These are phyloP conservation scores for Setophaga coronata DNA, from an alignment of 2,113 vertebrate genomes.

Conservation along the genomic window DNA sequence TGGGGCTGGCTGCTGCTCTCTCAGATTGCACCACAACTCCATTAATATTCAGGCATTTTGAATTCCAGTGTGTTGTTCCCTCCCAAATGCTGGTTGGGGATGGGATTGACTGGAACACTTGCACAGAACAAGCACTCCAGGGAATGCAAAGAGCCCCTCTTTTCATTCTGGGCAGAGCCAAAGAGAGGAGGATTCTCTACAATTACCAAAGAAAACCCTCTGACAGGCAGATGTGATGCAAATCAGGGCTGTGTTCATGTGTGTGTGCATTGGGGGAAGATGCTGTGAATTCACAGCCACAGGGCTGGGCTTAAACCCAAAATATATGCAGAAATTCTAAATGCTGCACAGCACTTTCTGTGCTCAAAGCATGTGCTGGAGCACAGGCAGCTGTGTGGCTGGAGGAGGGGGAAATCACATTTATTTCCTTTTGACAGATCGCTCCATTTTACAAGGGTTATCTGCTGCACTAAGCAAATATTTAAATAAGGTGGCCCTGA, in stretches of 20 bases:
- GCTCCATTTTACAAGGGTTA: neutral
- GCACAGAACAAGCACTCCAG: neutral
- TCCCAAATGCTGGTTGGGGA: neutral
- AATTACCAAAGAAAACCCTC: neutral
- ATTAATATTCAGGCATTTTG: neutral
- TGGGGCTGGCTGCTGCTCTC: neutral
- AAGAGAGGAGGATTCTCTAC: neutral
- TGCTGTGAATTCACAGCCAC: neutral
- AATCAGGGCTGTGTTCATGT: neutral
- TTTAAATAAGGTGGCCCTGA: slow-evolving; percentile 46
- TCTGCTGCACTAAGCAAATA: slow-evolving; percentile 61
- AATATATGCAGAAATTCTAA: neutral
- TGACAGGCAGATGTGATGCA: neutral
- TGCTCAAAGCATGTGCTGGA: neutral
- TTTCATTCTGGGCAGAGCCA: neutral
- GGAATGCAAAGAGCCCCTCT: neutral
- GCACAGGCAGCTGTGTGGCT: neutral
- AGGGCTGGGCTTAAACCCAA: neutral
- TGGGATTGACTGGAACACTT: neutral
- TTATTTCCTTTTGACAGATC: slow-evolving; percentile 44
- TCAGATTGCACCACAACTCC: neutral
- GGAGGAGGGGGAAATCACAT: slow-evolving; percentile 17
- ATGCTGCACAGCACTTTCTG: neutral
- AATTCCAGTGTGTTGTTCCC: neutral
- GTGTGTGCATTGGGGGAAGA: neutral